Evolutionary conservation across 2,113 vertebrate genomes (phyloP).

Genomic region (Platichthys stellatus): DNA sequence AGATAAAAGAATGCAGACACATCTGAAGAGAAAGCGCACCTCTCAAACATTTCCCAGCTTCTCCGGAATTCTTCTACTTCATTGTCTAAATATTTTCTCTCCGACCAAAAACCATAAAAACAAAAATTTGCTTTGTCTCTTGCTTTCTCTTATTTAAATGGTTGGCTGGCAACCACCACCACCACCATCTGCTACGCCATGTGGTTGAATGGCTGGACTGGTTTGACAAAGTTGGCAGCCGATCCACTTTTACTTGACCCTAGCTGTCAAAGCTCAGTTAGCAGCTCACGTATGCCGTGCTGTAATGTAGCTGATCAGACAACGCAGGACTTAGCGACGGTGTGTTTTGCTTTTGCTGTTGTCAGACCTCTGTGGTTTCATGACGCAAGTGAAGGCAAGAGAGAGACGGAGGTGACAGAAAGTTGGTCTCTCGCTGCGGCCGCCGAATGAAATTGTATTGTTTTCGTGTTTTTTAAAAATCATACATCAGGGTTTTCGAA

Average conservation of each 20-base stretch:
- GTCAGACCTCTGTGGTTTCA: slow-evolving; percentile 4
- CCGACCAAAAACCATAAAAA: background rate
- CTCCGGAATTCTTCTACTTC: background rate
- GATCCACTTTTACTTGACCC: background rate
- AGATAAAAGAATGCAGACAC: background rate
- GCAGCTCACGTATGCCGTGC: background rate
- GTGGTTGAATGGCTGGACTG: background rate
- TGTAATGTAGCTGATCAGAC: background rate
- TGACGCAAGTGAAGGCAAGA: slow-evolving; percentile 4
- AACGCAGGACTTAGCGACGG: background rate
- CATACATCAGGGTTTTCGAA: background rate
- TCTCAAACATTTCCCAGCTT: background rate
- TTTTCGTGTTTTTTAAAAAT: background rate
- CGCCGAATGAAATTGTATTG: background rate
- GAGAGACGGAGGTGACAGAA: slow-evolving; percentile 10
- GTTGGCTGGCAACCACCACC: slow-evolving; percentile 9
- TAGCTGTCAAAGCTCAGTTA: background rate
- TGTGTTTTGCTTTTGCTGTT: background rate
- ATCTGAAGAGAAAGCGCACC: background rate
- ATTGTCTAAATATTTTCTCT: background rate
- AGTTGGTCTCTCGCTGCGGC: background rate
- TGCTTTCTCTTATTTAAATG: background rate
- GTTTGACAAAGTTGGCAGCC: background rate
- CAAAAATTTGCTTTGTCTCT: background rate
- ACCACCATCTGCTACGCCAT: slow-evolving; percentile 18